Conservation (phyloP, 1,140 invertebrate genomes). For the Halotydeus destructor region DNA sequence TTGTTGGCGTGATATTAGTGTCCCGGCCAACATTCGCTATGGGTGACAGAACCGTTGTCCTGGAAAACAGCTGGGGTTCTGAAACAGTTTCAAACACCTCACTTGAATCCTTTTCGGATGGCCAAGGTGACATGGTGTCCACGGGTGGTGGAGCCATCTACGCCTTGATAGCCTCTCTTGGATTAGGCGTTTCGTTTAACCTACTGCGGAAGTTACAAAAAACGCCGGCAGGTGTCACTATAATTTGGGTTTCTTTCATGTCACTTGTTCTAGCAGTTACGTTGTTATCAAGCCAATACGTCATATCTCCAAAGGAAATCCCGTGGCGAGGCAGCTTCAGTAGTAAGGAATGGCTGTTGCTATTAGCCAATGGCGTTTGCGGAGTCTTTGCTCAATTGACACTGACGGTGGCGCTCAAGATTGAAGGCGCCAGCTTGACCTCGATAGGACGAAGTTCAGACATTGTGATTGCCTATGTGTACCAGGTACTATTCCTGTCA, state of each 20-base stretch:
- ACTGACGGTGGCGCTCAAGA: conserved; percentile 55
- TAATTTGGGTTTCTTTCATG: no score
- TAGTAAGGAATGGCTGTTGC: background rate
- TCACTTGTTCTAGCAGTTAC: no score
- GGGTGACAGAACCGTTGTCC: conserved; percentile 7
- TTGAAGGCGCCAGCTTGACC: conserved; percentile 69
- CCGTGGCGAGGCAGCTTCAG: no score
- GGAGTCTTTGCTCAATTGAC: conserved; percentile 66
- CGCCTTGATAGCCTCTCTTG: conserved; percentile 56
- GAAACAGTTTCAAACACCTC: no score
- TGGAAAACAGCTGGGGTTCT: no score
- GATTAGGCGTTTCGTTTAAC: conserved; percentile 67
- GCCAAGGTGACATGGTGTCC: no score
- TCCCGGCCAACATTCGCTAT: conserved; percentile 24
- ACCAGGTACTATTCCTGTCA: conserved; percentile 33
- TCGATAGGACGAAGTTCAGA: conserved; percentile 65
- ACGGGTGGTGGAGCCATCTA: no score
- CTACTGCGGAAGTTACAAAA: conserved; percentile 54
- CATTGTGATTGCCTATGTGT: conserved; percentile 72
- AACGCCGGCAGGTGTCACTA: conserved; percentile 46
- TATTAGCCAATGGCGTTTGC: conserved; percentile 26
- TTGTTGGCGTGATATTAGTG: conserved; percentile 30
- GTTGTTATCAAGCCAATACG: no score
- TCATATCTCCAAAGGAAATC: no score
- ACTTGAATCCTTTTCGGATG: no score